Conservation (phyloP, 2,888 invertebrate genomes). For the Drosophila colorata region DNA sequence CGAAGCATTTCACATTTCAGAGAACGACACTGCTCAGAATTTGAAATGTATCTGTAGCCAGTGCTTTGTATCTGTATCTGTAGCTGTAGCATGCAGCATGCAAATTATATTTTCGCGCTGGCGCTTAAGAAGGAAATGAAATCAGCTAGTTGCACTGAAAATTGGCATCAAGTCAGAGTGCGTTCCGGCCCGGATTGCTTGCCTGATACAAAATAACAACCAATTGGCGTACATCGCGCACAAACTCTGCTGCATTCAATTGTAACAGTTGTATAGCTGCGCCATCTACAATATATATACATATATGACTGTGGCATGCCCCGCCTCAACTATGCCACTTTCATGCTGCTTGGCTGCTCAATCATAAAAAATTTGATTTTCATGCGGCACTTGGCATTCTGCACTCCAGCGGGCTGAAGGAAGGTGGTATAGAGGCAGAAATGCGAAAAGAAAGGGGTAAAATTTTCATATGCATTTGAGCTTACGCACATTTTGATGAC, state of each 20-base stretch:
- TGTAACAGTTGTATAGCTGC: slow-evolving; percentile 22
- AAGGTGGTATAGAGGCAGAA: background rate
- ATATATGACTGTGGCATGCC: background rate
- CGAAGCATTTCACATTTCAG: slow-evolving; percentile 26
- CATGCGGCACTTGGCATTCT: slow-evolving; percentile 62
- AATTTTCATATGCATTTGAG: slow-evolving; percentile 19
- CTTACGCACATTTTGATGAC: slow-evolving; percentile 30
- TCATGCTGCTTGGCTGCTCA: slow-evolving; percentile 75
- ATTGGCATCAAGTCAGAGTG: slow-evolving; percentile 76
- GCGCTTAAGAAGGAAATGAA: slow-evolving; percentile 74
- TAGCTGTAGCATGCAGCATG: slow-evolving; percentile 43
- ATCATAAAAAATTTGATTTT: slow-evolving; percentile 80
- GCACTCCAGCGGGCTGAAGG: slow-evolving; percentile 29
- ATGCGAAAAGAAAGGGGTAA: slow-evolving; percentile 31
- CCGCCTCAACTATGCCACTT: slow-evolving; percentile 42
- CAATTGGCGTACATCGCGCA: slow-evolving; percentile 47
- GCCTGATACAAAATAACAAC: slow-evolving; percentile 73
- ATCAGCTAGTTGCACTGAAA: slow-evolving; percentile 64
- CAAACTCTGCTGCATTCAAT: slow-evolving; percentile 28
- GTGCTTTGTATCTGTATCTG: slow-evolving; percentile 1
- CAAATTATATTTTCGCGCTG: slow-evolving; percentile 73
- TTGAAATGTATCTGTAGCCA: slow-evolving; percentile 1
- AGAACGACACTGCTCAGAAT: slow-evolving; percentile 11
- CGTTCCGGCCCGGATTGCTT: slow-evolving; percentile 67
- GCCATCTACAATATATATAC: background rate